Base-by-base conservation (phyloP, 2,113 vertebrate genomes). In the Scortum barcoo region DNA sequence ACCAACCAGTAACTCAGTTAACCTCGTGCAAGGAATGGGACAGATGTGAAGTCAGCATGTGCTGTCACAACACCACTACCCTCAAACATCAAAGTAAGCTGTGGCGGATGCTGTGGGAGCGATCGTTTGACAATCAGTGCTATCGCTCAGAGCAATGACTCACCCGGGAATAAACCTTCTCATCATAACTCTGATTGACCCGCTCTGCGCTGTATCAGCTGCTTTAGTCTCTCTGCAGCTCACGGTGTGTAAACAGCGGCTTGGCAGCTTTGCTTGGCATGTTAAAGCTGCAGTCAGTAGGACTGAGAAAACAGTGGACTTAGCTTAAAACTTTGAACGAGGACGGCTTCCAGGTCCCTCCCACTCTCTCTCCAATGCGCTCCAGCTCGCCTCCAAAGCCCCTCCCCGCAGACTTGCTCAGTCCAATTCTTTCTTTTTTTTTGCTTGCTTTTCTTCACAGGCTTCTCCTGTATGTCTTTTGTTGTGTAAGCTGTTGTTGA, bases 21-120 rank as follows among this genome's bases (percentile, higher is more conserved):
- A 66, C 65, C 81, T 20, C 3, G 33, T 76, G 71, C 12, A n/a
- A 67, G 73, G 68, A 88, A 75, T 24, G 30, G 72, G 76, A 67
- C 80, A 90, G 89, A 89, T 87, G 88, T 88, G 85, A 83, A 88
- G 88, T 92, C 90, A 91, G 85, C 90, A 74, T 88, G 88, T 88
- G 80, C 86, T 90, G 89, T 90, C 89, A 91, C 87, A 88, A 89
- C 86, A 83, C 46, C 54, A 4, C 82, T 86, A 86, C 80, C 86
- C 82, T 80, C 79, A 72, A 84, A 92, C 91, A 89, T 93, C 88
- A 91, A 91, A 88, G 85, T 80, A 36, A 89, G 61, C 68, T 70
- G 75, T 50, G 26, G 79, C n/a, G 40, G 78, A 80, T 80, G 65
- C 83, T 56, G 48, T n/a, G 46, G 69, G 76, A 89, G 77, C 79